Evolutionary conservation across 2,888 invertebrate genomes (phyloP).

Genomic region (Caenorhabditis panamensis): DNA sequence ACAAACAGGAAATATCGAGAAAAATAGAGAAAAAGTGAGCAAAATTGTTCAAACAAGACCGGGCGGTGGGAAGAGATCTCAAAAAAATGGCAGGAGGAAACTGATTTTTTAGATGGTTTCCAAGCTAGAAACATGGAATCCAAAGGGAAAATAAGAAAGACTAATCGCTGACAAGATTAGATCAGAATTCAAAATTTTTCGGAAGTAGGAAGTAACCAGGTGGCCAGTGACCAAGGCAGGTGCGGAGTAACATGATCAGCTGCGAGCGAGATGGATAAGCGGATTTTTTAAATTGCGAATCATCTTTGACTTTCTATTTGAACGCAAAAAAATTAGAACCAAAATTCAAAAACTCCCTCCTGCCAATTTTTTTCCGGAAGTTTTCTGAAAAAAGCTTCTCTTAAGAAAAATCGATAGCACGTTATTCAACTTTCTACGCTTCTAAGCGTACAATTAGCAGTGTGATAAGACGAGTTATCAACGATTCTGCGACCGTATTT

Average conservation of each 20-base stretch:
- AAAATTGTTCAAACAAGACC: not conserved
- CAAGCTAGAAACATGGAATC: too few species aligned
- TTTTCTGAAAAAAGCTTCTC: too few species aligned
- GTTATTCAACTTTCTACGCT: not conserved
- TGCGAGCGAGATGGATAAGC: not conserved
- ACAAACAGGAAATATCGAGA: not conserved
- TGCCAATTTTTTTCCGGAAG: too few species aligned
- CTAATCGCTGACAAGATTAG: too few species aligned
- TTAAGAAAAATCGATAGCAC: conserved; percentile 15
- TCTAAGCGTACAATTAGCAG: conserved; percentile 15
- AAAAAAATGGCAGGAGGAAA: not conserved
- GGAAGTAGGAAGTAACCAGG: not conserved
- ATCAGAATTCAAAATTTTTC: too few species aligned
- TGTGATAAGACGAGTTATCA: conserved; percentile 14
- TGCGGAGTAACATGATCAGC: not conserved
- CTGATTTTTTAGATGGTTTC: too few species aligned
- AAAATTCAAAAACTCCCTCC: too few species aligned
- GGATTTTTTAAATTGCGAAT: not conserved
- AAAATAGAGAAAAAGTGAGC: not conserved
- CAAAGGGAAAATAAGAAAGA: too few species aligned
- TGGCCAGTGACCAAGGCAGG: not conserved
- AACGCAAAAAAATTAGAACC: too few species aligned
- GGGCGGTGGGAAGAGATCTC: not conserved
- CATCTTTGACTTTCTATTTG: not conserved
- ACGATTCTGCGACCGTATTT: conserved; percentile 12